These are phyloP conservation scores for Desmophyllum pertusum DNA, from an alignment of 92 coral and sea anemone genomes.

Conservation along the genomic window DNA sequence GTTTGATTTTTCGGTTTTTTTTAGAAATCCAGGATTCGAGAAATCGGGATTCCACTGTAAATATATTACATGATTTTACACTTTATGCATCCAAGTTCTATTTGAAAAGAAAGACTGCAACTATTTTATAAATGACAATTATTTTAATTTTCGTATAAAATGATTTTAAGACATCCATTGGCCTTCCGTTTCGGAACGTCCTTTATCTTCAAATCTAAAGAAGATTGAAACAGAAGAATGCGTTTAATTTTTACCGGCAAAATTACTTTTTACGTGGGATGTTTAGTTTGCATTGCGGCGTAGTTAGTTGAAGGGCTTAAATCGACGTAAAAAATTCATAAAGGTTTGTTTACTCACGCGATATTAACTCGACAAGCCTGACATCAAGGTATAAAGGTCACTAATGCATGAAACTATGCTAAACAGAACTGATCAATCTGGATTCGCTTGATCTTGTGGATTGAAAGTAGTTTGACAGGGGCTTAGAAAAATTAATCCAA, in stretches of 20 bases:
- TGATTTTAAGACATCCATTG: too few relatives aligned
- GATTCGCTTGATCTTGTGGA: constrained; percentile 3
- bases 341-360: constrained; percentile 6
- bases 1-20: too few relatives aligned
- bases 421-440: neutral
- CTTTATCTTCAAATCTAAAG: neutral
- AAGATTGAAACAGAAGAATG: constrained; percentile 4
- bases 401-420: neutral
- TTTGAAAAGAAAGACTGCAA: too few relatives aligned
- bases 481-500: neutral
- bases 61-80: too few relatives aligned
- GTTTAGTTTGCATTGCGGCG: constrained; percentile 13
- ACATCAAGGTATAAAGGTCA: neutral
- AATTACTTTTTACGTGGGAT: neutral
- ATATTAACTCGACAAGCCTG: neutral
- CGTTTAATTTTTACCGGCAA: constrained; percentile 13
- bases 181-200: too few relatives aligned
- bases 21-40: too few relatives aligned
- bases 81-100: too few relatives aligned
- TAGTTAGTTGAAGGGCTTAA: neutral
- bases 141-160: too few relatives aligned
- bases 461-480: neutral
- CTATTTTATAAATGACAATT: too few relatives aligned
- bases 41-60: too few relatives aligned
- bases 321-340: neutral